phyloP scores from a whole-genome alignment of 2,888 invertebrate genomes.

The Tinea semifulvella region DNA sequence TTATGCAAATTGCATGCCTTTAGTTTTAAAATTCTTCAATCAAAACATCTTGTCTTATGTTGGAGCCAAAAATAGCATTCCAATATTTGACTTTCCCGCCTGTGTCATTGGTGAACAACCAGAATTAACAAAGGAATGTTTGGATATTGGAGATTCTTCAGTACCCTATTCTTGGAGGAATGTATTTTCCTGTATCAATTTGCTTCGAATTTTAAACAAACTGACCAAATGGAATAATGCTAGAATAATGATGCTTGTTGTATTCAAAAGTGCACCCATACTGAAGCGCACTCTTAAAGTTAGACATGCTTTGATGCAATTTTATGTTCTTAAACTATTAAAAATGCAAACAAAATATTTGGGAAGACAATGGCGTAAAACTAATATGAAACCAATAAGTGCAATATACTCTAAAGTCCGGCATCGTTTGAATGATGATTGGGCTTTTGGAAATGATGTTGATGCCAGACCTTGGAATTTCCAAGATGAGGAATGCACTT shows the following conservation, averaged over 20 bases:
- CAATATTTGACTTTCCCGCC: constrained; percentile 93
- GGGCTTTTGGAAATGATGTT: constrained; percentile 99
- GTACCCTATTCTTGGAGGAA: constrained; percentile 95
- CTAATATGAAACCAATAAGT: constrained; percentile 99
- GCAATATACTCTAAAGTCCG: constrained; percentile 98
- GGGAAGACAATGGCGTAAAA: constrained; percentile 98
- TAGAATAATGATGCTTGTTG: constrained; percentile 99
- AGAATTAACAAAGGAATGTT: constrained; percentile 89
- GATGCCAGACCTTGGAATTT: constrained; percentile 99
- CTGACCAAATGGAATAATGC: constrained; percentile 99
- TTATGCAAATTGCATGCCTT: constrained; percentile 98
- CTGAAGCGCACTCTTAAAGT: constrained; percentile 96
- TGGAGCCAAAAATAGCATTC: constrained; percentile 92
- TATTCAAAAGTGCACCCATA: constrained; percentile 99
- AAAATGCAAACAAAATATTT: constrained; percentile 99
- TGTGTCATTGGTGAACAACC: constrained; percentile 96
- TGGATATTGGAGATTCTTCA: constrained; percentile 85
- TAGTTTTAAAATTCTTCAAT: constrained; percentile 98
- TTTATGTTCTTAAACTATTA: constrained; percentile 95
- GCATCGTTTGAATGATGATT: constrained; percentile 97
- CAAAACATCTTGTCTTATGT: constrained; percentile 96
- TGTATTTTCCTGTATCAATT: constrained; percentile 96
- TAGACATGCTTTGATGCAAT: constrained; percentile 95
- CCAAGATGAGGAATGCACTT: constrained; percentile 95
- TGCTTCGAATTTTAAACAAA: constrained; percentile 96